Conservation (phyloP, 1,140 invertebrate species). For the Elysia chlorotica region DNA sequence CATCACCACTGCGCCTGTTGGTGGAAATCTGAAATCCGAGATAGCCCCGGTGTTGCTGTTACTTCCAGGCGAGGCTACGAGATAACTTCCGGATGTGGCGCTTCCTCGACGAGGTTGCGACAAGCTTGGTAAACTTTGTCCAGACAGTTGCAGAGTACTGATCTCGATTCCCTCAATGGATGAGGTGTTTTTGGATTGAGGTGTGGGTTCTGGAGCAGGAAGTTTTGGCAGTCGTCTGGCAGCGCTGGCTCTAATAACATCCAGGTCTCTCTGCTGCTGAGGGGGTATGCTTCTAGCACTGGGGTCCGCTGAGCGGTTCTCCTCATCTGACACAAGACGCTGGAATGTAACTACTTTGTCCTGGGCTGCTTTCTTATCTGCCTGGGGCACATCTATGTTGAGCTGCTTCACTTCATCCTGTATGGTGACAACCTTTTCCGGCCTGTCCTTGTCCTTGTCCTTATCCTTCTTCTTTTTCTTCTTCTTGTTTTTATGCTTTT, state of each 20-base stretch:
- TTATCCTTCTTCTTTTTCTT: conserved; percentile 4
- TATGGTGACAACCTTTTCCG: too few relatives aligned
- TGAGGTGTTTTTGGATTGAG: too few relatives aligned
- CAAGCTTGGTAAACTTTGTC: too few relatives aligned
- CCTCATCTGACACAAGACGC: not conserved
- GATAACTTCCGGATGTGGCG: not conserved
- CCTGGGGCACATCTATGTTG: not conserved
- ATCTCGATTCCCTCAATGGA: too few relatives aligned
- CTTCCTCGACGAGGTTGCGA: too few relatives aligned
- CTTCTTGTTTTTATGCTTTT: not conserved
- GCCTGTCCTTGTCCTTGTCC: conserved; percentile 1
- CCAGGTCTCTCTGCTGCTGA: not conserved
- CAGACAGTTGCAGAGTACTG: too few relatives aligned
- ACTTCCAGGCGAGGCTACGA: not conserved
- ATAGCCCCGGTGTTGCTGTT: not conserved
- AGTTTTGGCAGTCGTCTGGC: too few relatives aligned
- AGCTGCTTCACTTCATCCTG: not conserved
- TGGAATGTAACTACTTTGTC: too few relatives aligned
- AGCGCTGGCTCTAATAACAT: not conserved
- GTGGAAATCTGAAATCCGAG: not conserved
- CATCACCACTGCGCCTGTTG: too few relatives aligned
- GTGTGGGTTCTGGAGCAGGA: too few relatives aligned
- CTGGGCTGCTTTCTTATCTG: not conserved
- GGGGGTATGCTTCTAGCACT: too few relatives aligned
- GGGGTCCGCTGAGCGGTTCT: not conserved